A percentile compares a stretch with the other conserved stretches of the same genome.
phyloP scores from a whole-genome alignment of 2,888 invertebrate species.

The Nasonia oneida region DNA sequence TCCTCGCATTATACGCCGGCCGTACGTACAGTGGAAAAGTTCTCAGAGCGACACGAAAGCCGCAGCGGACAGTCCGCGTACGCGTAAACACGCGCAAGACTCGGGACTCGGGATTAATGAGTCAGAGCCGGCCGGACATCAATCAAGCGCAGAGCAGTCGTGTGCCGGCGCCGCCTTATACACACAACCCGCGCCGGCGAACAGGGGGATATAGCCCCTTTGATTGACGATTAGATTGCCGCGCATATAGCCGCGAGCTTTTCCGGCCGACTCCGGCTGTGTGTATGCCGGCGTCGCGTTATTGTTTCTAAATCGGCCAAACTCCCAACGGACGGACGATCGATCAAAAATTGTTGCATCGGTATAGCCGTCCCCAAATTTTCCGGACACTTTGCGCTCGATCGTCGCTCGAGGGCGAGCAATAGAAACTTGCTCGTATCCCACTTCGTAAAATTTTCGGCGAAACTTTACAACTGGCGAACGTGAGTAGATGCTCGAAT shows the following conservation, averaged over 20 bases:
- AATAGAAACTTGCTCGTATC: slow-evolving; percentile 34
- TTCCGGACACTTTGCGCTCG: neutral
- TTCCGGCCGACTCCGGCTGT: neutral
- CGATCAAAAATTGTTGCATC: neutral
- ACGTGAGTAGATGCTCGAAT: slow-evolving; percentile 62
- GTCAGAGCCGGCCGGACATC: slow-evolving; percentile 31
- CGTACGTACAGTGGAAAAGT: too few relatives aligned
- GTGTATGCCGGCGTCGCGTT: neutral
- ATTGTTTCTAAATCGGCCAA: neutral
- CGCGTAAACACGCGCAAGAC: neutral
- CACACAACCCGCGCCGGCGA: neutral
- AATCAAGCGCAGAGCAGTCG: slow-evolving; percentile 40
- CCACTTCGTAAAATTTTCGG: slow-evolving; percentile 54
- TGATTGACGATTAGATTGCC: slow-evolving; percentile 46
- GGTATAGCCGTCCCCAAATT: neutral
- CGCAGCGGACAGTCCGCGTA: neutral
- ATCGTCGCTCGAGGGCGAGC: neutral
- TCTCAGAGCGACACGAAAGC: too few relatives aligned
- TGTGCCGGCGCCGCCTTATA: neutral
- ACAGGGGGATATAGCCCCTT: neutral
- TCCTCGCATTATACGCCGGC: too few relatives aligned
- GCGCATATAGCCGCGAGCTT: neutral
- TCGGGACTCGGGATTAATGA: slow-evolving; percentile 45
- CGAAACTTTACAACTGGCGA: slow-evolving; percentile 58
- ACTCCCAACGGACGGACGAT: neutral